These are phyloP conservation scores for Galleria mellonella DNA, from an alignment of 1,140 invertebrate species.

Conservation along the genomic window DNA sequence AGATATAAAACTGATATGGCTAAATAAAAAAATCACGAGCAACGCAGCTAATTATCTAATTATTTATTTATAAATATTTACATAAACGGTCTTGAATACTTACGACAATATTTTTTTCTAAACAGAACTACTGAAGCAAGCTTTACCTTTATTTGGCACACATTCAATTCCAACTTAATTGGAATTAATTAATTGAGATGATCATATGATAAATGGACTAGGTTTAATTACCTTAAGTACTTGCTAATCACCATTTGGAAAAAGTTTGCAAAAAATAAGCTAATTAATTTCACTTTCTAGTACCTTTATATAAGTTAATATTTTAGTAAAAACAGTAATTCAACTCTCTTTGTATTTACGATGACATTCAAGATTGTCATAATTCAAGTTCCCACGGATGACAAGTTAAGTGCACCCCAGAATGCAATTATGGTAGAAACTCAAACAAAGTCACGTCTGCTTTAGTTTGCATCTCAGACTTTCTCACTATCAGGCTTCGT, in stretches of 20 bases:
- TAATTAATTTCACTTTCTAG: constrained; percentile 29
- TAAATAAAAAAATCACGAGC: no score
- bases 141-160: constrained; percentile 55
- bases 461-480: constrained; percentile 58
- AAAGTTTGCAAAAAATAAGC: constrained; percentile 23
- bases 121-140: no score
- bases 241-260: constrained; percentile 52
- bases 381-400: constrained; percentile 61
- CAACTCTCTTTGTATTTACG: constrained; percentile 21
- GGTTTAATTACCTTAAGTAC: constrained; percentile 38
- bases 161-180: constrained; percentile 60
- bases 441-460: constrained; percentile 58
- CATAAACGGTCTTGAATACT: no score
- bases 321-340: constrained; percentile 8
- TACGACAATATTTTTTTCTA: no score
- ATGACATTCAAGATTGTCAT: constrained; percentile 30
- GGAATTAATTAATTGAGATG: no score
- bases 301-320: constrained; percentile 6
- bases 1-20: no score
- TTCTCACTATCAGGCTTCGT: constrained; percentile 38
- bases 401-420: constrained; percentile 44
- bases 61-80: no score
- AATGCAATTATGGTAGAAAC: constrained; percentile 53
- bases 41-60: no score
- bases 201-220: no score